Conservation (phyloP, 2,113 vertebrate species). For the Morone chrysops region DNA sequence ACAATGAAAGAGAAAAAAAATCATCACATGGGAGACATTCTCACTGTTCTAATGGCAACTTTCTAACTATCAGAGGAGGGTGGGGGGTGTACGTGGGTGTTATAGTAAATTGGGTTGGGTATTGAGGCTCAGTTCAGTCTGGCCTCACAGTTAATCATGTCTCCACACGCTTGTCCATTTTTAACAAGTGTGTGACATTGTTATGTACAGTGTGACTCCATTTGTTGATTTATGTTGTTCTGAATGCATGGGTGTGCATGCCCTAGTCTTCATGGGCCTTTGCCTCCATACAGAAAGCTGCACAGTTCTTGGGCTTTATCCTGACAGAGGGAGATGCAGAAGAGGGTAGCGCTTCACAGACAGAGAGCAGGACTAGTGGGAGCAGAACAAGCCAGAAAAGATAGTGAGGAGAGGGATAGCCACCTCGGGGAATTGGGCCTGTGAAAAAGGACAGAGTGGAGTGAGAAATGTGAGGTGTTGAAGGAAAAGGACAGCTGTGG, state of each 20-base stretch:
- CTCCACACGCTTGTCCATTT: neutral
- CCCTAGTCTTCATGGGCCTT: slow-evolving; percentile 8
- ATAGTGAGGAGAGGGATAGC: slow-evolving; percentile 26
- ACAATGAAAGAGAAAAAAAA: neutral
- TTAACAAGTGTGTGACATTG: slow-evolving; percentile 9
- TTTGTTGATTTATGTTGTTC: neutral
- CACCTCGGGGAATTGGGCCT: slow-evolving; percentile 26
- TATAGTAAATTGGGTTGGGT: slow-evolving; percentile 16
- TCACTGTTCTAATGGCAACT: neutral
- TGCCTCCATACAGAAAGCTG: slow-evolving; percentile 17
- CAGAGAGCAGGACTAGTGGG: slow-evolving; percentile 19
- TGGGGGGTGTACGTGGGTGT: neutral
- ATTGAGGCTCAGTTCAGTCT: slow-evolving; percentile 9
- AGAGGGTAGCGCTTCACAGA: slow-evolving; percentile 25
- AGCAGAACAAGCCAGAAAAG: slow-evolving; percentile 25
- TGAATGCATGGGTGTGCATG: slow-evolving; percentile 7
- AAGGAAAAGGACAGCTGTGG: slow-evolving; percentile 52
- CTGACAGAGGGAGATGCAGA: slow-evolving; percentile 34
- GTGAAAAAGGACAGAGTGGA: slow-evolving; percentile 46
- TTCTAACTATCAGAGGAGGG: neutral
- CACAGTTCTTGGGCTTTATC: slow-evolving; percentile 9
- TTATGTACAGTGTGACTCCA: neutral
- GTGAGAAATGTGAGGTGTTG: slow-evolving; percentile 45
- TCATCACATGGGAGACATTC: slow-evolving; percentile 2
- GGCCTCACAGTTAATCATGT: slow-evolving; percentile 20